These are phyloP conservation scores for Lutraria lutraria DNA, from an alignment of 2,888 invertebrate species.

Conservation along the genomic window DNA sequence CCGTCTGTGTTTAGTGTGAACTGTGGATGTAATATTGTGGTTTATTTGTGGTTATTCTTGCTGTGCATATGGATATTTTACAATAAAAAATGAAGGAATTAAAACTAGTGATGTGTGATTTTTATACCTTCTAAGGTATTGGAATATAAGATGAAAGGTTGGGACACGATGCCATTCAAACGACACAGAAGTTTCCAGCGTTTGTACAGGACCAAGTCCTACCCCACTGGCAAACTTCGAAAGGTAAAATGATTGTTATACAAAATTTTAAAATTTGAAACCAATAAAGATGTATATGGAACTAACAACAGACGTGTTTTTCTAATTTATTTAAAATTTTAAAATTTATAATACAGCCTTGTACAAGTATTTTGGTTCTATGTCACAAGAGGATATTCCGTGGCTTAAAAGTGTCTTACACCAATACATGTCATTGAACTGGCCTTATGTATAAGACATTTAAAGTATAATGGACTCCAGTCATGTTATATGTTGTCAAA, in stretches of 20 bases:
- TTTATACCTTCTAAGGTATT: neutral
- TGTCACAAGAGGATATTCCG: no score
- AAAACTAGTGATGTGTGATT: neutral
- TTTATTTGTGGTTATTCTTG: neutral
- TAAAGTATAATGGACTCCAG: no score
- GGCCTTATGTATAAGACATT: no score
- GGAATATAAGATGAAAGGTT: constrained; percentile 41
- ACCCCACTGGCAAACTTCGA: constrained; percentile 56
- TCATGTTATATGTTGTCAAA: no score
- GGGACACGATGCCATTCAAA: constrained; percentile 56
- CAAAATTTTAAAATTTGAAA: no score
- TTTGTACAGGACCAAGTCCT: constrained; percentile 66
- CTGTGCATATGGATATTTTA: neutral
- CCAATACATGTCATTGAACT: no score
- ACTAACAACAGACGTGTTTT: no score
- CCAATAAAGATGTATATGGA: no score
- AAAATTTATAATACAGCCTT: no score
- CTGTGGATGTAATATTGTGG: neutral
- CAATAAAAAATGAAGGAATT: neutral
- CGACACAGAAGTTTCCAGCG: constrained; percentile 55
- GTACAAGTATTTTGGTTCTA: no score
- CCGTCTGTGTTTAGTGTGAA: constrained; percentile 22
- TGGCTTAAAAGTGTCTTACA: no score
- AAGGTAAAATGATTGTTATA: constrained; percentile 48
- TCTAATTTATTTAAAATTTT: no score